Evolutionary conservation across 2,113 vertebrate genomes (phyloP), one percentile per base, ranked within the genome.

Genomic region (Cyanoderma ruficeps): DNA sequence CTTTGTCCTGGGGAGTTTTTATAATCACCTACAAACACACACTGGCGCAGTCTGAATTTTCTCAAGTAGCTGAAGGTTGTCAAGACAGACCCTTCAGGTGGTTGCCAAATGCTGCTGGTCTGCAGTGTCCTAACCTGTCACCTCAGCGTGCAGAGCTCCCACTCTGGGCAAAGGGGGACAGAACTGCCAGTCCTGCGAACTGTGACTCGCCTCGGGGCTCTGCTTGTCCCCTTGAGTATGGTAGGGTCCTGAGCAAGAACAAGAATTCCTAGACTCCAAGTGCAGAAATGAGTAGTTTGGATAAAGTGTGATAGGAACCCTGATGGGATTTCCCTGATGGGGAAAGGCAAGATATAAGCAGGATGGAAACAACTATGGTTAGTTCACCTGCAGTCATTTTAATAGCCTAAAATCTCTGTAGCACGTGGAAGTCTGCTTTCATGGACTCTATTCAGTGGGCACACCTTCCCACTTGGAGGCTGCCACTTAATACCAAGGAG

Each of bases 41-140:
- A 27, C 22, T 64, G 72, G 56, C 64, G 83, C 42, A n/a, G 28
- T 79, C 46, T 79, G 22, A 90, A 86, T 95, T 88, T 88, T 67
- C 78, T 93, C 52, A 50, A 23, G 39, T 55, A 80, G 13, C 10
- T 55, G 33, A 83, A 56, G 33, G 56, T 11, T 92, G 35, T 88
- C 64, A 78, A 44, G 35, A 55, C 35, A 59, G n/a, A 87, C 24
- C 8, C 16, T 83, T 61, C 83, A 77, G 1, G 23, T 33, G 44
- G 44, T 46, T 61, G 31, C 56, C 71, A 74, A 86, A 78, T 22
- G 41, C 13, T 8, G 21, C 52, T 74, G 52, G 47, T 55, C 68
- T 0, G 0, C 49, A 37, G 55, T 18, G 33, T 52, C 78, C 68
- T 70, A 74, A 89, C 68, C 44, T 25, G n/a, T 52, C 24, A 60